phyloP scores from a whole-genome alignment of 2,797 vertebrate genomes.

The Cetoscarus ocellatus region DNA sequence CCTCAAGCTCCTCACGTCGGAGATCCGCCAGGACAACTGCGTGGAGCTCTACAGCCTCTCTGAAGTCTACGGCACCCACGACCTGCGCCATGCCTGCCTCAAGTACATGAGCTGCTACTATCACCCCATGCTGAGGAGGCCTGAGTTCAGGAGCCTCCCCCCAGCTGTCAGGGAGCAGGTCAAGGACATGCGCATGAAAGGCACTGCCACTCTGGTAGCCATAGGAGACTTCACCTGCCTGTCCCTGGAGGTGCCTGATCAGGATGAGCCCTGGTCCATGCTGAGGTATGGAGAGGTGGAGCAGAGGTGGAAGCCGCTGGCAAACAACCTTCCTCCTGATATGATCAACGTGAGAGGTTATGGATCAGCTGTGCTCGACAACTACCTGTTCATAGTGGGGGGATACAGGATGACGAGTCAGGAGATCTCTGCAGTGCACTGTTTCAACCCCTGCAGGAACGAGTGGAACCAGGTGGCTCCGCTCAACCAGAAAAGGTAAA shows the following conservation, averaged over 20 bases:
- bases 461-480: constrained; percentile 93
- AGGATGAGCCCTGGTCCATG: constrained; percentile 91
- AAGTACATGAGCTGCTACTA: constrained; percentile 91
- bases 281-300: constrained; percentile 89
- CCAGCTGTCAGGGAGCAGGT: constrained; percentile 82
- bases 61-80: constrained; percentile 91
- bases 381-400: constrained; percentile 95
- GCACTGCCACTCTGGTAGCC: constrained; percentile 88
- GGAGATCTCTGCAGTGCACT: constrained; percentile 93
- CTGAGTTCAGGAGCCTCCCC: constrained; percentile 86
- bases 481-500: constrained; percentile 96
- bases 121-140: constrained; percentile 89
- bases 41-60: constrained; percentile 91
- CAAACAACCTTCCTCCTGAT: constrained; percentile 89
- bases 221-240: constrained; percentile 89
- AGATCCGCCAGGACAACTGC: constrained; percentile 90
- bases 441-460: constrained; percentile 93
- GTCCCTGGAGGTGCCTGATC: constrained; percentile 81
- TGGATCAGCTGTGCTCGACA: constrained; percentile 90
- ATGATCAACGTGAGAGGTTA: constrained; percentile 93
- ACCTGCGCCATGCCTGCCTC: constrained; percentile 89
- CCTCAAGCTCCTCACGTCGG: constrained; percentile 89
- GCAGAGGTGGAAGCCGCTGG: constrained; percentile 90
- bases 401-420: constrained; percentile 93
- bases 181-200: constrained; percentile 88